Percentiles rank a stretch among this genome's conserved stretches.
phyloP scores from a whole-genome alignment of 2,797 vertebrate species.

The Sebastes matsubarae region DNA sequence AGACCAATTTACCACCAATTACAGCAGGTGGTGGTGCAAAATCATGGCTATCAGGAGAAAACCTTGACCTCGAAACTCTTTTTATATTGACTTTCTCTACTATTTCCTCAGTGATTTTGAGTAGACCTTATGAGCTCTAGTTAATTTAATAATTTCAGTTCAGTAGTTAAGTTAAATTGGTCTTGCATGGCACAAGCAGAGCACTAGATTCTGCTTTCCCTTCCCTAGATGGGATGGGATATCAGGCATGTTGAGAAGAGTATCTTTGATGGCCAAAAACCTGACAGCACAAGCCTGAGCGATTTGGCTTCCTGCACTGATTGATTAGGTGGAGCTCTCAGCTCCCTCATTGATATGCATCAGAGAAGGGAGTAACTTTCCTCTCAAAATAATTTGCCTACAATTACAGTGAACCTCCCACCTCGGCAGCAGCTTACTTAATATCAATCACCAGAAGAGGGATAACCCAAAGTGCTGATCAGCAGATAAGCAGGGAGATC shows the following conservation, averaged over 20 bases:
- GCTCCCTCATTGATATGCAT: slow-evolving; percentile 41
- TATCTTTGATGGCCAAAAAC: slow-evolving; percentile 25
- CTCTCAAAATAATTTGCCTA: slow-evolving; percentile 51
- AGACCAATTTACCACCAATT: slow-evolving; percentile 28
- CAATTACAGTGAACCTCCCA: slow-evolving; percentile 53
- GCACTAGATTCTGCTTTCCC: neutral
- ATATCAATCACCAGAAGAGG: slow-evolving; percentile 54
- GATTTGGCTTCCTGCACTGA: slow-evolving; percentile 33
- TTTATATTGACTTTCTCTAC: neutral
- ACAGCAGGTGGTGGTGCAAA: slow-evolving; percentile 11
- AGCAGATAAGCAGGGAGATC: slow-evolving; percentile 55
- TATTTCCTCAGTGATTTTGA: neutral
- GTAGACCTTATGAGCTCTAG: neutral
- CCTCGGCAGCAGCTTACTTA: slow-evolving; percentile 36
- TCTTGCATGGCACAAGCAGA: neutral
- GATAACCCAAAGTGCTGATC: slow-evolving; percentile 60
- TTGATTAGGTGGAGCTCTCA: slow-evolving; percentile 37
- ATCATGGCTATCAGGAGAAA: neutral
- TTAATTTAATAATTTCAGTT: neutral
- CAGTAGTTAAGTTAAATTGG: neutral
- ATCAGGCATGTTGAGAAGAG: neutral
- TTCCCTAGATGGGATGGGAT: neutral
- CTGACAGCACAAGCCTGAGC: slow-evolving; percentile 39
- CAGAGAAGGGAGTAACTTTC: slow-evolving; percentile 36
- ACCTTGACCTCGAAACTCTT: slow-evolving; percentile 1